Evolutionary conservation across 2,888 invertebrate species (phyloP), one percentile per base, ranked within the genome.

Genomic region (Scaptomyza tumidula): DNA sequence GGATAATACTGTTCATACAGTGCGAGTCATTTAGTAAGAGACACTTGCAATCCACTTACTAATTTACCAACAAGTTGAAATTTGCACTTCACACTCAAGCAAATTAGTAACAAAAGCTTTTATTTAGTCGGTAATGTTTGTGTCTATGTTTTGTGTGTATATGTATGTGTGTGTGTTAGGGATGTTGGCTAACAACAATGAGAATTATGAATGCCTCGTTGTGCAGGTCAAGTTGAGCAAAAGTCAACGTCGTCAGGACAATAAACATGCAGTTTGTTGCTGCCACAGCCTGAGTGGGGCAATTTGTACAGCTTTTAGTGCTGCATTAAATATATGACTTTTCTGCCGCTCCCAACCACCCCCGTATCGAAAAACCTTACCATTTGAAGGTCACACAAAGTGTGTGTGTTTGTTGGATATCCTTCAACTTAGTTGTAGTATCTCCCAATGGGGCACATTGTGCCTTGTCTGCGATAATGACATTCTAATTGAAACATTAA

Each of bases 401-500:
- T 61, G 31, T 63, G 31, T 52, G 24, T 24, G 24, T 24, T 24
- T 24, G 24, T 24, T 24, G 24, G 24, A 52, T 62, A 85, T 67
- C 82, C 83, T 75, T 74, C 61, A 60, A 41, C 48, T 24, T 61
- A 75, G 70, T 68, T 68, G 63, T 67, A 57, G 52, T 72, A 50
- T 60, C 24, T 52, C 6, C n/a, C 61, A 48, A 45, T 46, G 66
- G 54, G 61, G 48, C 48, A 58, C 56, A 57, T 50, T 48, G 27
- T 66, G 77, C 62, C 63, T 69, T 75, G 75, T 71, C 68, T 67
- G 61, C 65, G 61, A 73, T 84, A 85, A 85, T 78, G 75, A 68
- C 78, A 86, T 75, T 85, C 71, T 86, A 86, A 86, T 86, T 85
- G 85, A 86, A 79, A 83, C 85, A 86, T 86, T 77, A 86, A 86